Percentiles rank a stretch among this genome's conserved stretches.
Conservation (phyloP, 2,888 invertebrate species). For the Sphecodes monilicornis region DNA sequence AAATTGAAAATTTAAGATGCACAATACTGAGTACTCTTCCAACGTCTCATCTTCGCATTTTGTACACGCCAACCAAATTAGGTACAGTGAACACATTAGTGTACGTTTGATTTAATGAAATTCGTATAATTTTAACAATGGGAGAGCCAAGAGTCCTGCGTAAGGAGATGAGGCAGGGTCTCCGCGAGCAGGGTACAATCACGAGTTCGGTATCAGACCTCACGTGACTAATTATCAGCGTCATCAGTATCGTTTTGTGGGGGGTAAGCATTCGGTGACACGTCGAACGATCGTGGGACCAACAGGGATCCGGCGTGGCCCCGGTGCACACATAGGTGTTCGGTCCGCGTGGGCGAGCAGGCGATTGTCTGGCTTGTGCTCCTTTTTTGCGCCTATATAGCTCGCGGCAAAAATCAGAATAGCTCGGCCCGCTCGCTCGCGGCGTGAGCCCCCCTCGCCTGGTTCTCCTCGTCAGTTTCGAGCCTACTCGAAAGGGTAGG, state of each 20-base stretch:
- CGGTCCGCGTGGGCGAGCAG: conserved; percentile 59
- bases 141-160: not conserved
- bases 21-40: no score
- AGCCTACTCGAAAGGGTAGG: conserved; percentile 75
- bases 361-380: conserved; percentile 69
- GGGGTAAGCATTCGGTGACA: conserved; percentile 37
- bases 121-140: no score
- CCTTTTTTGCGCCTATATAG: conserved; percentile 75
- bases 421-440: conserved; percentile 47
- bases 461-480: conserved; percentile 4
- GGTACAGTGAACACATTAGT: no score
- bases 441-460: conserved; percentile 31
- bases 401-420: conserved; percentile 72
- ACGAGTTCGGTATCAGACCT: not conserved
- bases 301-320: conserved; percentile 29
- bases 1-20: no score
- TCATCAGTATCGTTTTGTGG: not conserved
- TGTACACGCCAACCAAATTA: no score
- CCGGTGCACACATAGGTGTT: conserved; percentile 30
- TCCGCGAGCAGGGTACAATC: not conserved
- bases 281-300: conserved; percentile 17
- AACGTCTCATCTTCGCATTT: no score
- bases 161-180: not conserved
- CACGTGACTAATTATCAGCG: conserved; percentile 35
- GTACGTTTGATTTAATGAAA: no score